Evolutionary conservation across 2,797 vertebrate species (phyloP).

Genomic region (Hypotaenidia okinawae): DNA sequence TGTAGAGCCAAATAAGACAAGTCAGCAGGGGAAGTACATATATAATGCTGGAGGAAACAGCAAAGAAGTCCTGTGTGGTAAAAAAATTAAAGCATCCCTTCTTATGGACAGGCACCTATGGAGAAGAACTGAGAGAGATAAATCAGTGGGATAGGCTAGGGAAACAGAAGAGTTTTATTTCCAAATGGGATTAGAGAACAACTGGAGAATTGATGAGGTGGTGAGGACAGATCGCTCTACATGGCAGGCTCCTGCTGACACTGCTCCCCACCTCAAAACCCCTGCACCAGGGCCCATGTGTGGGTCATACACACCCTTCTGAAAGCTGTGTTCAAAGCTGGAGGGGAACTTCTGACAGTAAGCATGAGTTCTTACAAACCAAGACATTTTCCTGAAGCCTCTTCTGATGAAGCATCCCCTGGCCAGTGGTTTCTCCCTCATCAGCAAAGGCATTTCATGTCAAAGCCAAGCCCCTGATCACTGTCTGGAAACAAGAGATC

Average conservation of each 20-base stretch:
- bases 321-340: background rate
- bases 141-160: background rate
- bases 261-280: background rate
- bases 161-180: background rate
- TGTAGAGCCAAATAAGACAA: background rate
- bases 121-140: background rate
- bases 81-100: background rate
- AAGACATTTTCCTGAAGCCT: background rate
- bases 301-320: background rate
- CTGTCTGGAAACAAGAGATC: background rate
- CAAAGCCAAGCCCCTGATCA: background rate
- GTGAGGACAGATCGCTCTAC: background rate
- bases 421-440: background rate
- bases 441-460: background rate
- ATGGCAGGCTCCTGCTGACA: fast-evolving
- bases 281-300: background rate
- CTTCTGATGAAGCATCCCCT: background rate
- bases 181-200: background rate
- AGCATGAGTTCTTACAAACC: background rate
- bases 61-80: background rate
- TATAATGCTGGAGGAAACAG: background rate
- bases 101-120: background rate
- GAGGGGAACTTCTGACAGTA: background rate
- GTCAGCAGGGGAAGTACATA: background rate
- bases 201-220: background rate